Percentiles rank a stretch among this genome's conserved stretches.
Conservation (phyloP, 2,113 vertebrate genomes). For the Motacilla tschutschensis region DNA sequence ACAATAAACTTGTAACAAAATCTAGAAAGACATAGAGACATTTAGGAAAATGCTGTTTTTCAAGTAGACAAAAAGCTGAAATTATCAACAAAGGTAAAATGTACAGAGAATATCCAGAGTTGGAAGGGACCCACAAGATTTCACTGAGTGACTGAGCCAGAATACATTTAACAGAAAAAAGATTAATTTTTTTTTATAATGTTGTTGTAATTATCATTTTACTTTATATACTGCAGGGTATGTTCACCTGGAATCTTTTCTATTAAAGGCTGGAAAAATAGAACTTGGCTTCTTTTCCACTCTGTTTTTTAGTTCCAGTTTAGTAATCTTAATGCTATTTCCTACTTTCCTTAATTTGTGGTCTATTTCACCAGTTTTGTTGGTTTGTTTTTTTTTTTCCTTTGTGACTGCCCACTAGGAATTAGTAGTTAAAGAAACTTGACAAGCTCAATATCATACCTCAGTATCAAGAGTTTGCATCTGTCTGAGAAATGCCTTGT, state of each 20-base stretch:
- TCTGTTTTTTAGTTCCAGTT: background rate
- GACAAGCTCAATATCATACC: background rate
- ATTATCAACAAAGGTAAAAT: background rate
- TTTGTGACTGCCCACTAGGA: background rate
- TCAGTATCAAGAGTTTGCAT: background rate
- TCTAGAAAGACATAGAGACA: background rate
- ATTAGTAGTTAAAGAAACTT: background rate
- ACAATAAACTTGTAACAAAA: background rate
- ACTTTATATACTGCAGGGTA: background rate
- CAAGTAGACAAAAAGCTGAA: background rate
- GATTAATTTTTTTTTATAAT: rapidly evolving
- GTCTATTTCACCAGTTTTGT: background rate
- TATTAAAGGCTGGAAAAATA: background rate
- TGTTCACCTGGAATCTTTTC: background rate
- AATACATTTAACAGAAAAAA: background rate
- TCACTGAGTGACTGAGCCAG: background rate
- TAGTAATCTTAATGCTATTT: background rate
- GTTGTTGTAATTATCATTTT: background rate
- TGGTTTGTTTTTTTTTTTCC: background rate
- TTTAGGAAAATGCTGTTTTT: background rate
- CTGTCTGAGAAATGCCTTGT: background rate
- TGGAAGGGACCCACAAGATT: background rate
- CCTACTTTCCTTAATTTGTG: background rate
- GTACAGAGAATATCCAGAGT: background rate
- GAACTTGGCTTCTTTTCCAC: background rate